Evolutionary conservation across 2,888 invertebrate genomes (phyloP).

Genomic region (Ectemnius continuus): DNA sequence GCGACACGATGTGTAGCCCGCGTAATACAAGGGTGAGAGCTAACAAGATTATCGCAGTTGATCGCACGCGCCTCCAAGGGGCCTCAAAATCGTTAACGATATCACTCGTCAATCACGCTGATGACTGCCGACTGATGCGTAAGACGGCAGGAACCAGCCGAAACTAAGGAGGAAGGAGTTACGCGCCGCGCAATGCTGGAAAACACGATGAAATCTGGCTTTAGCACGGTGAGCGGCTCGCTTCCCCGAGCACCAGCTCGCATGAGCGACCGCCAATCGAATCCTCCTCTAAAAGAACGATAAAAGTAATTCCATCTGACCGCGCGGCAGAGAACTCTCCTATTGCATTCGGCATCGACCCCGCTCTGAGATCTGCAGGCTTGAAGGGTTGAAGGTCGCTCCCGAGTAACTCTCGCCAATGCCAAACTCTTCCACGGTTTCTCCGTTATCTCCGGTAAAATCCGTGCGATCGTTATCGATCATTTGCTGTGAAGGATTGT

Average conservation of each 20-base stretch:
- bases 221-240: conserved; percentile 58
- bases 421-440: too few relatives aligned
- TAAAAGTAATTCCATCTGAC: conserved; percentile 59
- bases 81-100: conserved; percentile 73
- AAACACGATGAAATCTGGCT: conserved; percentile 63
- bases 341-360: conserved; percentile 27
- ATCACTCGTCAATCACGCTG: conserved; percentile 76
- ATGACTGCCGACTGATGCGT: conserved; percentile 69
- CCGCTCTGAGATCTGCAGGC: conserved; percentile 23
- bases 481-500: too few relatives aligned
- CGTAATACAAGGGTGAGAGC: conserved; percentile 52
- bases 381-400: conserved; percentile 41
- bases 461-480: conserved; percentile 1
- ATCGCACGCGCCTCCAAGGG: conserved; percentile 64
- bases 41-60: conserved; percentile 72
- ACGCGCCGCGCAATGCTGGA: conserved; percentile 60
- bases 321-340: conserved; percentile 46
- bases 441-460: too few relatives aligned
- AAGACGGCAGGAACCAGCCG: conserved; percentile 25
- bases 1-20: neutral
- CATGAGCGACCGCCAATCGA: conserved; percentile 69
- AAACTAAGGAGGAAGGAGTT: conserved; percentile 49
- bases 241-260: conserved; percentile 57
- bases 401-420: neutral
- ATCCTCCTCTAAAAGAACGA: conserved; percentile 62